phyloP scores from a whole-genome alignment of 2,797 vertebrate species.

The Huso huso region DNA sequence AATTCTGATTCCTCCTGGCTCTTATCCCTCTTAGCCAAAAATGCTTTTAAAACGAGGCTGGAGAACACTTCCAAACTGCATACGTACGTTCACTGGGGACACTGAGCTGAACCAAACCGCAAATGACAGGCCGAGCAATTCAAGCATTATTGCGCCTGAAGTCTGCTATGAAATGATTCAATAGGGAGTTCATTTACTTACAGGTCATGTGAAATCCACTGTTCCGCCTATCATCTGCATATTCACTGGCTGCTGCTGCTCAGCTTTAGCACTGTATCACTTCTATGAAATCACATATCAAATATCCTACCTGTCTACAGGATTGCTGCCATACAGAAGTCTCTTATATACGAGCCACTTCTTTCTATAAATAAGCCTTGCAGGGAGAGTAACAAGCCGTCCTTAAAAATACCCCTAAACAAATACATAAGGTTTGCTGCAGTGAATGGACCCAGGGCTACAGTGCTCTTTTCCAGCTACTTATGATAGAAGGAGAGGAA shows the following conservation, averaged over 20 bases:
- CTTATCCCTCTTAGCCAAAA: no score
- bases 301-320: not conserved
- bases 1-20: no score
- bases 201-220: not conserved
- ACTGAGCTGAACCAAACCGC: not conserved
- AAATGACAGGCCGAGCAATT: not conserved
- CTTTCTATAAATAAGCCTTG: not conserved
- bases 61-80: not conserved
- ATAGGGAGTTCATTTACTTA: conserved; percentile 2
- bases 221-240: not conserved
- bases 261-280: not conserved
- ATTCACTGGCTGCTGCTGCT: not conserved
- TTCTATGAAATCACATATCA: not conserved
- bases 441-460: conserved; percentile 29
- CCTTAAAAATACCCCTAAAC: not conserved
- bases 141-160: not conserved
- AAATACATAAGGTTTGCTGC: conserved; percentile 10
- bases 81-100: not conserved
- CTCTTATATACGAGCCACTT: not conserved
- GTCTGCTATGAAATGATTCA: conserved; percentile 1
- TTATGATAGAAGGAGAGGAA: not conserved
- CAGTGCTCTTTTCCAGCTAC: conserved; percentile 14
- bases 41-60: not conserved
- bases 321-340: not conserved
- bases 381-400: not conserved